Percentiles rank a stretch among this genome's conserved stretches.
Evolutionary conservation across 2,113 vertebrate species (phyloP).

Genomic region (Phyllostomus discolor): DNA sequence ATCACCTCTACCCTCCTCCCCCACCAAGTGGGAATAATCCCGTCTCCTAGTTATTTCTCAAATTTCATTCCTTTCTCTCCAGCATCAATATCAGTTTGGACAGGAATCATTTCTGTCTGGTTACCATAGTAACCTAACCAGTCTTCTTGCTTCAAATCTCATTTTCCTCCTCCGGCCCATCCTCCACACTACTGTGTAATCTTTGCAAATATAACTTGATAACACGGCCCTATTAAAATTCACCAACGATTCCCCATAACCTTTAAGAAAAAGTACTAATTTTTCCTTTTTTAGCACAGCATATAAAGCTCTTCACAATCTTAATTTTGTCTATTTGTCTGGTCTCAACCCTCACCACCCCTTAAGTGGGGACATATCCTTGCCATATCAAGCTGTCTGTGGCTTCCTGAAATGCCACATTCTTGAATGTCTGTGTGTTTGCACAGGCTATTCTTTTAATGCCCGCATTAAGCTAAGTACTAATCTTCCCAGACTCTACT

Average conservation of each 20-base stretch:
- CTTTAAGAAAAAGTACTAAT: not conserved
- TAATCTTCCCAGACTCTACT: conserved; percentile 34
- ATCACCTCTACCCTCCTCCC: not conserved
- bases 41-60: conserved; percentile 17
- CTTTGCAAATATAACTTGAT: not conserved
- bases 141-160: conserved; percentile 10
- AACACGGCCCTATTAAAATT: not conserved
- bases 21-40: conserved; percentile 1
- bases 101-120: not conserved
- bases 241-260: not conserved
- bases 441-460: not conserved
- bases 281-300: not conserved
- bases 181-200: not conserved
- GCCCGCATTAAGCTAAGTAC: not conserved
- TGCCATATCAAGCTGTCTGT: not conserved
- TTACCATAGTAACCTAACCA: conserved; percentile 27
- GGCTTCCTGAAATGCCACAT: not conserved
- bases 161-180: not conserved
- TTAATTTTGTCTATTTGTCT: not conserved
- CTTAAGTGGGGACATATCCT: not conserved
- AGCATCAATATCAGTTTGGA: not conserved
- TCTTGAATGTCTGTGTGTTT: not conserved
- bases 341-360: not conserved
- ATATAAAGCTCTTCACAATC: not conserved
- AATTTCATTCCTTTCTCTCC: conserved; percentile 7